Evolutionary conservation across 1,140 invertebrate species (phyloP), one percentile per base, ranked within the genome.

Genomic region (Panagrolaimus sp.): DNA sequence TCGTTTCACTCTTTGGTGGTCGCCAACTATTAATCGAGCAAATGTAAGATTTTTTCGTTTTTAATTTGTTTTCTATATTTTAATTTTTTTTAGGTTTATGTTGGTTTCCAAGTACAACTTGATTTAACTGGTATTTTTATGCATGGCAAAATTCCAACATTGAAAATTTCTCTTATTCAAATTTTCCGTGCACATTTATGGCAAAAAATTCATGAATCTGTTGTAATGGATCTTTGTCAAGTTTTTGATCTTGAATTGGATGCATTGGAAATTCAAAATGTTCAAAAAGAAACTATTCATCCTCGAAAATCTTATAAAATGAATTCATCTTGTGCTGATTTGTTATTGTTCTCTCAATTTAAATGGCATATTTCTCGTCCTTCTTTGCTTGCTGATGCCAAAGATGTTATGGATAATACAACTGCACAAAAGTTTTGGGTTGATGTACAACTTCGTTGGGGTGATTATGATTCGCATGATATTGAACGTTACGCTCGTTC

Each of bases 381-480:
- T 0, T 97, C 94, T 0, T 85, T 99, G 3, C 85, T 99, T 4
- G 96, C 96, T 8, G 96, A 99, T 83, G 93, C 93, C 0, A 98
- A 98, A 82, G 96, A 98, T 84, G 92, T 93, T 4, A 98, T 97
- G 94, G 96, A 98, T 84, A 86, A 84, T 64, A 96, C 94, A 5
- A 98, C 93, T 0, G 98, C 95, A 0, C 96, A 98, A 84, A 99
- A 99, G 85, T 99, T 97, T 85, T 99, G 96, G 96, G 89, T 99
- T 73, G 96, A 98, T 85, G 93, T 99, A 1, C 96, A 99, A 83
- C 85, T 99, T 10, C 87, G 96, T 78, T 99, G 96, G 96, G 96
- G 96, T 68, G 96, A 99, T 85, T 99, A 98, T 83, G 96, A 99
- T 86, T 98, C 96, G 0, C 96, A 99, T 83, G 96, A 98, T 84